phyloP scores from a whole-genome alignment of 2,888 invertebrate species.

The Acanthosepion lycidas region DNA sequence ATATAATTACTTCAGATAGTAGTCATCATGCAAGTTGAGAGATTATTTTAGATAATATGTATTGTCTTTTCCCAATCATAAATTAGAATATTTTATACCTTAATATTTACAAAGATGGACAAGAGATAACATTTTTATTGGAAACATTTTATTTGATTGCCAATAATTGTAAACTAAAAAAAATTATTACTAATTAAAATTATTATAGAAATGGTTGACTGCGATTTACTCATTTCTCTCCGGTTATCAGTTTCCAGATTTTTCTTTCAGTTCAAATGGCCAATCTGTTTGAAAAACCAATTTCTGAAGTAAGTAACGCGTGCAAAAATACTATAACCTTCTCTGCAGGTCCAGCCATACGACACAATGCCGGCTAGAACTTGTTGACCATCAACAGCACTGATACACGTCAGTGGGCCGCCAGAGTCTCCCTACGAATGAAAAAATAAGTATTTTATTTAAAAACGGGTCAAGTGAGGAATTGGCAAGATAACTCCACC shows the following conservation, averaged over 20 bases:
- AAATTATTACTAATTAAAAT: too few relatives aligned
- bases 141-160: too few relatives aligned
- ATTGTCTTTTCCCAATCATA: too few relatives aligned
- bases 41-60: too few relatives aligned
- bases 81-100: too few relatives aligned
- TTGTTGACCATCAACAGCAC: conserved; percentile 57
- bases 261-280: background rate
- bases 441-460: background rate
- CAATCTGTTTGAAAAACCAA: background rate
- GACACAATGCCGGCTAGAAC: conserved; percentile 68
- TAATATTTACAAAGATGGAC: too few relatives aligned
- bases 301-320: background rate
- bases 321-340: background rate
- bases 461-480: background rate
- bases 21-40: too few relatives aligned
- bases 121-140: too few relatives aligned
- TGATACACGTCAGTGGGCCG: conserved; percentile 68
- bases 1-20: too few relatives aligned
- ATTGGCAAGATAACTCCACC: background rate
- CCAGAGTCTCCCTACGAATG: conserved; percentile 70
- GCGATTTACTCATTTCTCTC: background rate
- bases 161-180: too few relatives aligned
- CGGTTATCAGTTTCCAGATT: background rate
- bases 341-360: conserved; percentile 69
- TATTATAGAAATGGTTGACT: background rate